phyloP scores from a whole-genome alignment of 2,113 vertebrate species.

The Oryzias curvinotus region DNA sequence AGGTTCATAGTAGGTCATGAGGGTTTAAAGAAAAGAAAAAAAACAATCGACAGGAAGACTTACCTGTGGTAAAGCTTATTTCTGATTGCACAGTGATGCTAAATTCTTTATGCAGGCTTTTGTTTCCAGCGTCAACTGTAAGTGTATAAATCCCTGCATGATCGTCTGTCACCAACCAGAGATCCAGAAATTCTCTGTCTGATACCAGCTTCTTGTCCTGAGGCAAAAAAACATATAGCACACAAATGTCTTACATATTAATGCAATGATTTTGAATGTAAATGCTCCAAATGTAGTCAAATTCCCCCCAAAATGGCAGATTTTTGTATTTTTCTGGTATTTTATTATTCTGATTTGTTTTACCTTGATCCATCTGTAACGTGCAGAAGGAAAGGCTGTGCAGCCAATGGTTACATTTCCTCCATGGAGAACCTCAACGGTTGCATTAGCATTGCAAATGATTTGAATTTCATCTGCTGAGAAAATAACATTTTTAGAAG shows the following conservation, averaged over 20 bases:
- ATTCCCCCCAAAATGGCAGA: too few species aligned
- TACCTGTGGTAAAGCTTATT: constrained; percentile 38
- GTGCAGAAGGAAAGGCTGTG: not conserved
- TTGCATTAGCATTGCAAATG: constrained; percentile 32
- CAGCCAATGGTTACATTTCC: constrained; percentile 60
- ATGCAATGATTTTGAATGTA: too few species aligned
- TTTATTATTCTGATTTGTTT: not conserved
- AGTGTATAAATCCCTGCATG: constrained; percentile 62
- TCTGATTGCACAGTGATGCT: constrained; percentile 39
- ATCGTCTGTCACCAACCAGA: constrained; percentile 43
- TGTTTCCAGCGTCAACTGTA: constrained; percentile 37
- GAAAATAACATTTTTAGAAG: not conserved
- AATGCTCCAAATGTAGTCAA: too few species aligned
- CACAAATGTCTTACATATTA: not conserved
- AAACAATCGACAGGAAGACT: constrained; percentile 3
- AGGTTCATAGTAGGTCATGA: constrained; percentile 14
- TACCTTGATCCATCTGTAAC: constrained; percentile 71
- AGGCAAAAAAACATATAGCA: constrained; percentile 22
- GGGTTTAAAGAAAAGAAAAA: not conserved
- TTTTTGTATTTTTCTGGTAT: too few species aligned
- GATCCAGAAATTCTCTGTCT: constrained; percentile 38
- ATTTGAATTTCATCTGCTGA: constrained; percentile 52
- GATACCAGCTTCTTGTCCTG: constrained; percentile 55
- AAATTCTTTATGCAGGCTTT: constrained; percentile 38
- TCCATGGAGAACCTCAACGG: constrained; percentile 34